Percentiles rank a stretch among this genome's conserved stretches.
phyloP scores from a whole-genome alignment of 2,888 invertebrate genomes.

The Trachelus iudaicus region DNA sequence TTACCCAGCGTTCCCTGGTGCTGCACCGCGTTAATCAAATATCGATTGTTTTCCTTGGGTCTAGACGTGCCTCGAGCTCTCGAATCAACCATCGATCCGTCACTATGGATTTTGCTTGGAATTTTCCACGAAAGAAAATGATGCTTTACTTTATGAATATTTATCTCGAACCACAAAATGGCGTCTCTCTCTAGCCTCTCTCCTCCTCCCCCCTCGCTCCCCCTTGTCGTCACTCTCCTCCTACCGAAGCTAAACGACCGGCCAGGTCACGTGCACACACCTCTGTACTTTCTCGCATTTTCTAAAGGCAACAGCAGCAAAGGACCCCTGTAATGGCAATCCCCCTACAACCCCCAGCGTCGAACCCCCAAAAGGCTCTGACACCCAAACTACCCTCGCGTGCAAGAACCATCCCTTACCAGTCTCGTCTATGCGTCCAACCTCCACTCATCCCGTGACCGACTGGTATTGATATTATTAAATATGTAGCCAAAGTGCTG shows the following conservation, averaged over 20 bases:
- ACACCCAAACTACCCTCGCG: slow-evolving; percentile 15
- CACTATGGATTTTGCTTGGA: neutral
- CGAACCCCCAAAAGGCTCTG: slow-evolving; percentile 4
- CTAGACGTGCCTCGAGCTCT: neutral
- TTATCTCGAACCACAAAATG: neutral
- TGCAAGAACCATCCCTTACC: neutral
- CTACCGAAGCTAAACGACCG: neutral
- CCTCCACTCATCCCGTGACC: slow-evolving; percentile 3
- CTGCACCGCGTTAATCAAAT: neutral
- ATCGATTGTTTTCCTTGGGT: neutral
- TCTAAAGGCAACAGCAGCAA: neutral
- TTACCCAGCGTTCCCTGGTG: neutral
- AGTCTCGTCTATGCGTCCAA: neutral
- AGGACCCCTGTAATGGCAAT: slow-evolving; percentile 14
- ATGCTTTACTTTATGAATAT: neutral
- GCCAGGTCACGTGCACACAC: neutral
- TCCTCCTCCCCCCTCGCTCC: too few species aligned
- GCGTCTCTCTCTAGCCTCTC: neutral
- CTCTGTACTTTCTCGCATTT: neutral
- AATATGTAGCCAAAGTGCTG: slow-evolving; percentile 14
- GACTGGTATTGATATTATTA: slow-evolving; percentile 19
- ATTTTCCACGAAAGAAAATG: neutral
- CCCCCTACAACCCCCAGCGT: neutral
- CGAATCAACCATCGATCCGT: neutral
- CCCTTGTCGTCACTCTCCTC: neutral